These are phyloP conservation scores for Coluber constrictor DNA, from an alignment of 2,797 vertebrate species.

Conservation along the genomic window DNA sequence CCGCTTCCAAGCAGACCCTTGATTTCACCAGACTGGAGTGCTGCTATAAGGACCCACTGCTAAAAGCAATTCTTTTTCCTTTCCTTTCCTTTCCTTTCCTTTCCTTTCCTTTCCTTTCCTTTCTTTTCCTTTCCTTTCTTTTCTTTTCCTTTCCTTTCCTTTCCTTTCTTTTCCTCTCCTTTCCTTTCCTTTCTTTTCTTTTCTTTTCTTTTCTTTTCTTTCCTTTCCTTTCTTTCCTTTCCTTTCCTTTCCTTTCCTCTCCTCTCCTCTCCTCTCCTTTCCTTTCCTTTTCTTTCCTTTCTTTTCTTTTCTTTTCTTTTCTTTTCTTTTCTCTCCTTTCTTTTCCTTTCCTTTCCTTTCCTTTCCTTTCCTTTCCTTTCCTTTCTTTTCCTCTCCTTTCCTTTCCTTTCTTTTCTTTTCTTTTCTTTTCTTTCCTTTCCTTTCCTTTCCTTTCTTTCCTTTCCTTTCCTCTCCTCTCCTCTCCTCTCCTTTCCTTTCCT, in stretches of 20 bases:
- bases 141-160: background rate
- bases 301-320: constrained; percentile 33
- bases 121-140: background rate
- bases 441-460: fast-evolving
- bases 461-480: fast-evolving
- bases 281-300: background rate
- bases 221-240: constrained; percentile 20
- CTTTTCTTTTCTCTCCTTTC: constrained; percentile 33
- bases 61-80: too few species aligned
- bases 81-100: too few species aligned
- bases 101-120: too few species aligned
- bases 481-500: too few species aligned
- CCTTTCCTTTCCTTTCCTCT: background rate
- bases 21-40: background rate
- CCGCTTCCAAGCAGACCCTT: background rate
- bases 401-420: too few species aligned
- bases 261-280: constrained; percentile 24
- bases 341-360: background rate
- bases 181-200: constrained; percentile 37
- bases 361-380: too few species aligned
- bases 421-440: too few species aligned
- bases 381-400: fast-evolving
- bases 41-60: background rate
- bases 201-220: background rate
- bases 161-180: too few species aligned